Base-by-base conservation (phyloP, 2,113 vertebrate species). In the Charadrius vociferus region DNA sequence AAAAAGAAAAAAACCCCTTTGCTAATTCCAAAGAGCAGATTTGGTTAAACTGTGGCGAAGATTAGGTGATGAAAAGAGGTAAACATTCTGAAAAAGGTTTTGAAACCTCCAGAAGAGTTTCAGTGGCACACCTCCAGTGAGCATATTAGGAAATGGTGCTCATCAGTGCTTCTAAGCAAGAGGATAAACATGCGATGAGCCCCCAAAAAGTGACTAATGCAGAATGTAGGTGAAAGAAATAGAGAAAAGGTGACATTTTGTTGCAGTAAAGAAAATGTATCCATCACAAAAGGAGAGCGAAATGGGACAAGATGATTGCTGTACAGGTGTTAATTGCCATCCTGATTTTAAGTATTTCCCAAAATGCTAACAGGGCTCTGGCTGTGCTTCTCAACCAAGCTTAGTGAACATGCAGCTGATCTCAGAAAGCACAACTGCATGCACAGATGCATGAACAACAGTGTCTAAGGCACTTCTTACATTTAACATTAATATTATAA, bases 181-280 rank as follows among this genome's bases (percentile, higher is more conserved):
- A 11, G 43, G 10, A 59, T 10, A n/a, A 80, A 80, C 5, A 47
- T 27, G 10, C 19, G 21, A 19, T 39, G 32, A 94, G 22, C 39
- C 45, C 59, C 36, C 2, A 7, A 66, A 61, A 3, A 62, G 18
- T 15, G 20, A 83, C 14, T 47, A 37, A 47, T 19, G 32, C 6
- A 62, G 32, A 72, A 75, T 0, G 1, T 0, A 7, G 7, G 17
- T 23, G 20, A 21, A 78, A 78, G 34, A 59, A 68, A 30, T 0
- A 20, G 1, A 10, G 10, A 56, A 36, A 15, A 21, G 14, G 34
- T 73, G 27, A 2, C 5, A 66, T 78, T 58, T 63, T 43, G 18
- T 41, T 55, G 22, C 39, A 9, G 22, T 81, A 71, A 47, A 71
- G 39, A 72, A 83, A 72, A 71, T 6, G 15, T 13, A 34, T 19